A percentile compares a stretch with the other conserved stretches of the same genome.
phyloP scores from a whole-genome alignment of 1,140 invertebrate species.

The Plutomurus gul region DNA sequence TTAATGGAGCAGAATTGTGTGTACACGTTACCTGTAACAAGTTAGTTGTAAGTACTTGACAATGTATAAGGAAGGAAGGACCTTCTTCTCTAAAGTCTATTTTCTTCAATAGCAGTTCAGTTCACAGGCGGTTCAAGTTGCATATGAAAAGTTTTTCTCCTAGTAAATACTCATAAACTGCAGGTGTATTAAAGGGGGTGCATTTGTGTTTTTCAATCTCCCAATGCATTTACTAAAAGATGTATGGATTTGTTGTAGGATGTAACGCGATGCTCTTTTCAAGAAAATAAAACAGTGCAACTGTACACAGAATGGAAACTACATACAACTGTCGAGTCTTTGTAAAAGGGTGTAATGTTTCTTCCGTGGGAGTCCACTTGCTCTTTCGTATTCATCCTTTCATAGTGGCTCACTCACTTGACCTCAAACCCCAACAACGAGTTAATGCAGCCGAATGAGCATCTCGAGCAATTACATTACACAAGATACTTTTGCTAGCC shows the following conservation, averaged over 20 bases:
- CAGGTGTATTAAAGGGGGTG: background rate
- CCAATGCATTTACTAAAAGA: background rate
- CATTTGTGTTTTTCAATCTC: background rate
- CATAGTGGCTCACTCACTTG: background rate
- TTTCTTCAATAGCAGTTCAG: background rate
- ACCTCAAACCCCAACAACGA: background rate
- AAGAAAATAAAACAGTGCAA: background rate
- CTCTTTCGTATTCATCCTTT: background rate
- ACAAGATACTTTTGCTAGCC: background rate
- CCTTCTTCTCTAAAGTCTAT: no score
- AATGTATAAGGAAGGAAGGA: no score
- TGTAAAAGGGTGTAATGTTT: background rate
- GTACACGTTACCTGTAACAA: no score
- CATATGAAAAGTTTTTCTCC: background rate
- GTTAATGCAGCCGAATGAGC: background rate
- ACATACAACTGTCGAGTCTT: no score
- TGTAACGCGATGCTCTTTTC: background rate
- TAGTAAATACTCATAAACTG: background rate
- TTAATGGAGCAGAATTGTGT: no score
- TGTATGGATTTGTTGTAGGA: background rate
- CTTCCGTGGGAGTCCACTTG: conserved; percentile 13
- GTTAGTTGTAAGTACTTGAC: no score
- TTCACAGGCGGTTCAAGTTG: background rate
- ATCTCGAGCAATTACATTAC: background rate
- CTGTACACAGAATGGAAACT: background rate